Percentiles rank a stretch among this genome's conserved stretches.
Evolutionary conservation across 1,140 invertebrate species (phyloP).

Genomic region (Brachionus plicatilis): DNA sequence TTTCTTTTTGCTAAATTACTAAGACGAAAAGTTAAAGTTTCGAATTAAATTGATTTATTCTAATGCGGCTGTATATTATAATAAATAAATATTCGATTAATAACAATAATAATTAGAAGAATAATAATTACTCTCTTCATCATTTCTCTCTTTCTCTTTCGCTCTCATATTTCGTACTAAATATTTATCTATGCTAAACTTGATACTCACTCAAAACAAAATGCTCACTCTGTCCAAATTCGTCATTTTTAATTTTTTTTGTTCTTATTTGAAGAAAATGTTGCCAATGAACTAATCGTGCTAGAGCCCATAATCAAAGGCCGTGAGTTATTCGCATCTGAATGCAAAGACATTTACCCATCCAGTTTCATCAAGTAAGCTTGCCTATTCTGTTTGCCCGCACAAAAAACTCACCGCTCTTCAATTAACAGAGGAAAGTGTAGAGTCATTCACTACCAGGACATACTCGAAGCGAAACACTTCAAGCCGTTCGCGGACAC

Average conservation of each 20-base stretch:
- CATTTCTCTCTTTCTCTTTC: neutral
- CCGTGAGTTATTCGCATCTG: conserved; percentile 39
- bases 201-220: neutral
- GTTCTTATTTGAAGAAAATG: conserved; percentile 26
- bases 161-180: neutral
- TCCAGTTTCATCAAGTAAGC: conserved; percentile 26
- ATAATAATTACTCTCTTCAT: conserved; percentile 11
- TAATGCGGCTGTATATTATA: conserved; percentile 2
- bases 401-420: neutral
- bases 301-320: conserved; percentile 39
- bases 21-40: conserved; percentile 11
- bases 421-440: conserved; percentile 55
- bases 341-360: conserved; percentile 37
- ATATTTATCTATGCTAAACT: neutral
- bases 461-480: conserved; percentile 48
- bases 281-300: conserved; percentile 24
- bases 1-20: neutral
- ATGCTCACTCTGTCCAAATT: conserved; percentile 1
- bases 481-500: conserved; percentile 52
- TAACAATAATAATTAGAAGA: conserved; percentile 26
- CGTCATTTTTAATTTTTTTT: conserved; percentile 29
- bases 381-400: neutral
- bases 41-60: conserved; percentile 37
- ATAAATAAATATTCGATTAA: conserved; percentile 32
- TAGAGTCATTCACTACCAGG: conserved; percentile 58